Percentiles rank a stretch among this genome's conserved stretches.
These are phyloP conservation scores for Podarcis lilfordi DNA, from an alignment of 2,797 vertebrate genomes.

Conservation along the genomic window DNA sequence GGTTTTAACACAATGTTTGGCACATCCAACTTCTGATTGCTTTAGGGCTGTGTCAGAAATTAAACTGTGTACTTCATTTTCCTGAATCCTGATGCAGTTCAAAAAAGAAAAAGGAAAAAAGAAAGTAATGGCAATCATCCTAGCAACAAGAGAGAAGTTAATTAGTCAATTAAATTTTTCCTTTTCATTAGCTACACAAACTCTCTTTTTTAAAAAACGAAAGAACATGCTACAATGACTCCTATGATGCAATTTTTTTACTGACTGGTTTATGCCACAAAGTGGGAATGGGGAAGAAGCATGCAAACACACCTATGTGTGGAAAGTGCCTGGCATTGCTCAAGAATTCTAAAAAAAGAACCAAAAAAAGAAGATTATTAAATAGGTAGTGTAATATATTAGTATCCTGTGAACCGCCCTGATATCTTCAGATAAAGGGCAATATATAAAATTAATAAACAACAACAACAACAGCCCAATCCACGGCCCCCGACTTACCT, in stretches of 20 bases:
- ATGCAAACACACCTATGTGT: too few relatives aligned
- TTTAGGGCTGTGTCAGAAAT: conserved; percentile 6
- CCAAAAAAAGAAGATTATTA: too few relatives aligned
- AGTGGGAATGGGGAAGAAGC: not conserved
- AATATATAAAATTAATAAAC: too few relatives aligned
- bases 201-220: not conserved
- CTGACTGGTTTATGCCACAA: not conserved
- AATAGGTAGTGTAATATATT: too few relatives aligned
- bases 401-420: too few relatives aligned
- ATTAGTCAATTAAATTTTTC: conserved; percentile 8
- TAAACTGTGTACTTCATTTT: not conserved
- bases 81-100: not conserved
- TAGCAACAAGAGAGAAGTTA: not conserved
- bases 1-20: not conserved
- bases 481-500: rapidly evolving
- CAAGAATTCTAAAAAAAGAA: too few relatives aligned
- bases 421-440: too few relatives aligned
- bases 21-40: not conserved
- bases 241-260: not conserved
- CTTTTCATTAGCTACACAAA: conserved; percentile 12
- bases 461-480: too few relatives aligned
- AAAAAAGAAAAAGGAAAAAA: not conserved
- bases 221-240: not conserved
- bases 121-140: not conserved
- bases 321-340: too few relatives aligned